Evolutionary conservation across 1,140 invertebrate genomes (phyloP).

Genomic region (Pseudomyrmex flavicornis): DNA sequence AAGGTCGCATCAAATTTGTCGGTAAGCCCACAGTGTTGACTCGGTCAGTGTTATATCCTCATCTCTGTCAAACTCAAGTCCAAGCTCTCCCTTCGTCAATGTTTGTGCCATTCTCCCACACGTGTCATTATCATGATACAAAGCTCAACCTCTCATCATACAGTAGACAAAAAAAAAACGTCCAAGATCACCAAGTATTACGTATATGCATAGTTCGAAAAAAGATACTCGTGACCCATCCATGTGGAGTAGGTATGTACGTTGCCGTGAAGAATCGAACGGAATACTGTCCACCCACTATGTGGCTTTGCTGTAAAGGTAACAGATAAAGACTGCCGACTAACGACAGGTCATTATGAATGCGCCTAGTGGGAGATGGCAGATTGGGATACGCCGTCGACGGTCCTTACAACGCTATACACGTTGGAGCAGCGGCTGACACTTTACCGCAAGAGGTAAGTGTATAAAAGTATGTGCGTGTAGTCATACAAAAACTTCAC

Average conservation of each 20-base stretch:
- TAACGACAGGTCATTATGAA: slow-evolving; percentile 86
- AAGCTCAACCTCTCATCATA: not conserved
- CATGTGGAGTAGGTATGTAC: slow-evolving; percentile 71
- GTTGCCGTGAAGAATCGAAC: slow-evolving; percentile 61
- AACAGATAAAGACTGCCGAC: slow-evolving; percentile 74
- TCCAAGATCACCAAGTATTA: slow-evolving; percentile 28
- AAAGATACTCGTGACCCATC: slow-evolving; percentile 64
- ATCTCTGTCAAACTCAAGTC: slow-evolving; percentile 21
- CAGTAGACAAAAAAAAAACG: slow-evolving; percentile 13
- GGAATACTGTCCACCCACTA: slow-evolving; percentile 61
- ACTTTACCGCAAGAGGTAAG: slow-evolving; percentile 86
- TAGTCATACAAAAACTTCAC: not conserved
- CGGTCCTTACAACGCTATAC: slow-evolving; percentile 90
- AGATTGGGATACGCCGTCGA: slow-evolving; percentile 86
- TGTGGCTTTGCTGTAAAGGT: slow-evolving; percentile 69
- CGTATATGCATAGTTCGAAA: slow-evolving; percentile 49
- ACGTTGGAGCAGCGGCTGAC: slow-evolving; percentile 86
- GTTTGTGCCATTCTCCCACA: slow-evolving; percentile 9
- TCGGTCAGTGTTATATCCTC: not conserved
- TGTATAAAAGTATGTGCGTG: not conserved
- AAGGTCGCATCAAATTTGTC: slow-evolving; percentile 81
- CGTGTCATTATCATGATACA: not conserved
- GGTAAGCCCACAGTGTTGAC: slow-evolving; percentile 73
- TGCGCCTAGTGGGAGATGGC: slow-evolving; percentile 88
- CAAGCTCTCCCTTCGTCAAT: slow-evolving; percentile 37